Evolutionary conservation across 2,113 vertebrate species (phyloP).

Genomic region (Machaerirhynchus nigripectus): DNA sequence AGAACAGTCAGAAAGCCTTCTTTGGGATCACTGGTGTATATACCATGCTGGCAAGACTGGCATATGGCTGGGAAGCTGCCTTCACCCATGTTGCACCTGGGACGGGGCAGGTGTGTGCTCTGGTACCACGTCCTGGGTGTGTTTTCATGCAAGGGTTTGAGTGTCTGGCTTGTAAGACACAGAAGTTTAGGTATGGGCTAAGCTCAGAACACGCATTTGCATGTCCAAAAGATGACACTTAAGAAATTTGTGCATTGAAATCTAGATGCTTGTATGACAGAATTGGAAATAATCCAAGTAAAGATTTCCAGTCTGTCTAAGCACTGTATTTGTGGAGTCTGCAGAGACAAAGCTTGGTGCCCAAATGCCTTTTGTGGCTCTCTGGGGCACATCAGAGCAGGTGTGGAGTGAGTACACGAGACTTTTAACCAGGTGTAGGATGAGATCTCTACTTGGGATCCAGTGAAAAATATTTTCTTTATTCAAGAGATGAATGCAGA

Average conservation of each 20-base stretch:
- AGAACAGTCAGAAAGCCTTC: not conserved
- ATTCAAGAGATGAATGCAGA: not conserved
- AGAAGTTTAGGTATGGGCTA: not conserved
- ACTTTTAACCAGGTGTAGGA: not conserved
- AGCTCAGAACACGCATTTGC: not conserved
- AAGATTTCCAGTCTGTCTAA: not conserved
- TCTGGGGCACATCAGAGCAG: not conserved
- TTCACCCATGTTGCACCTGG: not conserved
- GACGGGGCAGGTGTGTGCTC: accelerated
- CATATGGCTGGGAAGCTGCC: not conserved
- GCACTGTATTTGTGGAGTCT: not conserved
- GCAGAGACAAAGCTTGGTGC: not conserved
- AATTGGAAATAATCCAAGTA: not conserved
- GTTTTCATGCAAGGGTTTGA: not conserved
- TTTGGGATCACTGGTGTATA: not conserved
- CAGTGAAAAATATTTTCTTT: not conserved
- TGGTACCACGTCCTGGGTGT: not conserved
- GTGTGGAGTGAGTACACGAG: not conserved
- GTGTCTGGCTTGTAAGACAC: not conserved
- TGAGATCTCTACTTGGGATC: not conserved
- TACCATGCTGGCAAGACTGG: accelerated
- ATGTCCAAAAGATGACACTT: not conserved
- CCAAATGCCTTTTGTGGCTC: not conserved
- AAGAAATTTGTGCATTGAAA: not conserved
- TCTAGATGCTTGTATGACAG: not conserved